phyloP scores from a whole-genome alignment of 2,888 invertebrate genomes.

The Lacanobia oleracea region DNA sequence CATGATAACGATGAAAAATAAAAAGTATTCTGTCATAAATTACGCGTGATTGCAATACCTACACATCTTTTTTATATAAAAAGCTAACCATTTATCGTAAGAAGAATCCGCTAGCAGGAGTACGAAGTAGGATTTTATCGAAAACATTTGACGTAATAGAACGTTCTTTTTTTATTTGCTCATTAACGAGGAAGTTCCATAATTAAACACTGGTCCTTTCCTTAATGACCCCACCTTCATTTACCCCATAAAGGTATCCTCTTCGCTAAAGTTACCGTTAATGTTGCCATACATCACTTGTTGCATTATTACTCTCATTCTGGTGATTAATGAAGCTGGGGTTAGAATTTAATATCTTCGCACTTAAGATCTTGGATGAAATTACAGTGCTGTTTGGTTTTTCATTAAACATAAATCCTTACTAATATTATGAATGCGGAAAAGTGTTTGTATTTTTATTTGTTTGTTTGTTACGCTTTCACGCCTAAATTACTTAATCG shows the following conservation, averaged over 20 bases:
- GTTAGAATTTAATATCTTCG: conserved; percentile 56
- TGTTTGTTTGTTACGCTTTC: too few species aligned
- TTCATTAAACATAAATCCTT: too few species aligned
- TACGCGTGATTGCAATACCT: too few species aligned
- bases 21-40: too few species aligned
- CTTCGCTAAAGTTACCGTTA: conserved; percentile 28
- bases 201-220: conserved; percentile 12
- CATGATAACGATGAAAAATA: too few species aligned
- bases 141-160: background rate
- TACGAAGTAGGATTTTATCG: background rate
- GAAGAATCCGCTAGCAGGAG: too few species aligned
- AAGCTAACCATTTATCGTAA: too few species aligned
- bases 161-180: background rate
- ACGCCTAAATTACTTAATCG: too few species aligned
- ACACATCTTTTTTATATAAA: too few species aligned
- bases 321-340: conserved; percentile 41
- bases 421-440: too few species aligned
- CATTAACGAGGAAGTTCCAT: background rate
- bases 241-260: conserved; percentile 27
- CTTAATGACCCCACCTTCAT: conserved; percentile 10
- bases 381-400: conserved; percentile 1
- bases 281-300: conserved; percentile 50
- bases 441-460: too few species aligned
- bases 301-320: conserved; percentile 53
- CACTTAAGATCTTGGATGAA: conserved; percentile 19